Base-by-base conservation (phyloP, 2,888 invertebrate genomes). In the Teinopalpus imperialis region DNA sequence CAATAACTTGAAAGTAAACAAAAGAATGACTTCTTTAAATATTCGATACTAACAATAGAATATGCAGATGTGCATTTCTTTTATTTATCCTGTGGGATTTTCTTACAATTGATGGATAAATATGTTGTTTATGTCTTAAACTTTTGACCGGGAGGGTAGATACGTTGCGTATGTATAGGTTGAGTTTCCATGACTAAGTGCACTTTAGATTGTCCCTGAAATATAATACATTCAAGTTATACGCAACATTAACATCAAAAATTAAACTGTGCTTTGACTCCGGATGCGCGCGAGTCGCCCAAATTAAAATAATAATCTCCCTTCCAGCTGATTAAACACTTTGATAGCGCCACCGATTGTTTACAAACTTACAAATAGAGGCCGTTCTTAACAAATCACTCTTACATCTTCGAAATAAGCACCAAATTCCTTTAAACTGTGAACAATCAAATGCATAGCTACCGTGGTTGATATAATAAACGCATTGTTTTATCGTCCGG, bases 271-370 rank as follows among this genome's bases (percentile, higher is more conserved):
- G 40, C 49, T 52, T 31, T 44, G 49, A 32, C 42, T 34, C 58
- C 53, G 62, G 59, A 59, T 53, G 55, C 44, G 52, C 48, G 31
- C 46, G 61, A 62, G 64, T 61, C 61, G 54, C 49, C 52, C 54
- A 59, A 55, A 60, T 63, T 66, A 56, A 67, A 72, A 69, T 68
- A 70, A 69, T 71, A 66, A 64, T 57, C 54, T 53, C 54, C 64
- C 64, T 51, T 42, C 68, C 80, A 74, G 69, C 71, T 81, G 81
- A 76, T 74, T 73, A 74, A 74, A 81, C 79, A 71, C 30, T 48
- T 50, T 68, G 69, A 77, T 71, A 62, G 57, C 40, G 21, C 44
- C 18, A 29, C 40, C 16, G 29, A 35, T 35, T 29, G 23, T 29
- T 12, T n/a, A 32, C 32, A 39, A 39, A 8, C 9, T 20, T 34